Evolutionary conservation across 2,888 invertebrate species (phyloP).

Genomic region (Rhaphigaster nebulosa): DNA sequence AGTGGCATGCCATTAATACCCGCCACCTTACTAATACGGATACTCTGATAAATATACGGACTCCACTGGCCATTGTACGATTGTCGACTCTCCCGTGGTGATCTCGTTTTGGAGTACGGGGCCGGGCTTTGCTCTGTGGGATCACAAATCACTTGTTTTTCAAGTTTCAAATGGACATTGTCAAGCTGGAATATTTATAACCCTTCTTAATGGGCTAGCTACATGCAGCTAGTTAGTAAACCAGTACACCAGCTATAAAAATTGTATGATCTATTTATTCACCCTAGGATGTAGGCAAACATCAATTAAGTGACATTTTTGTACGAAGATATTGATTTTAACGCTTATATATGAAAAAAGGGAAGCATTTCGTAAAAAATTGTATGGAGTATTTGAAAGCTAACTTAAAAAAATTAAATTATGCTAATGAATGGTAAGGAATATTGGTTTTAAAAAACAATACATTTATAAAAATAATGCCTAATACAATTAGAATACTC

Average conservation of each 20-base stretch:
- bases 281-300: background rate
- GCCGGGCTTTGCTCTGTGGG: background rate
- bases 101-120: constrained; percentile 17
- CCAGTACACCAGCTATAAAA: background rate
- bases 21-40: constrained; percentile 7
- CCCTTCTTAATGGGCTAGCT: background rate
- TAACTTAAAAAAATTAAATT: too few relatives aligned
- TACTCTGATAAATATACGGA: constrained; percentile 13
- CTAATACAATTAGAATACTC: too few relatives aligned
- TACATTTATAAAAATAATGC: too few relatives aligned
- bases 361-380: too few relatives aligned
- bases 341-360: background rate
- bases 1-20: background rate
- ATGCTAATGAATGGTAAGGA: too few relatives aligned
- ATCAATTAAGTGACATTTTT: background rate
- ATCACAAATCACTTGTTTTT: constrained; percentile 25
- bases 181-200: constrained; percentile 15
- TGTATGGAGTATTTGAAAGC: too few relatives aligned
- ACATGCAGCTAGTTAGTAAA: constrained; percentile 14
- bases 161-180: constrained; percentile 19
- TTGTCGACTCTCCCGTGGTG: background rate
- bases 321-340: background rate
- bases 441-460: too few relatives aligned
- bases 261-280: background rate
- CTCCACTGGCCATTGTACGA: background rate